These are phyloP conservation scores for Myotis pilosus DNA, from an alignment of 2,797 vertebrate species.

Conservation along the genomic window DNA sequence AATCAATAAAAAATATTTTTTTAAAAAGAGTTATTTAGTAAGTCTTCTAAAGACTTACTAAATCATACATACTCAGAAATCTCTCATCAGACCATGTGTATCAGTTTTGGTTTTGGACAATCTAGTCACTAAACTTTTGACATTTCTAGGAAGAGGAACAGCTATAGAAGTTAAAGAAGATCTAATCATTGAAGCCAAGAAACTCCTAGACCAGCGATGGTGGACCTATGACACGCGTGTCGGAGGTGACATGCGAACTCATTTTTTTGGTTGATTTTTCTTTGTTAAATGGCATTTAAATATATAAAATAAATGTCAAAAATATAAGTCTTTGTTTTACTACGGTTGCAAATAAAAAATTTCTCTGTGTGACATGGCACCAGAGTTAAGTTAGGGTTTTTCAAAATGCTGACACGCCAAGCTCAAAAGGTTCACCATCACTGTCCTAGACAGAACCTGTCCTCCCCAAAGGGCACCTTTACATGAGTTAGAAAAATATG, in stretches of 20 bases:
- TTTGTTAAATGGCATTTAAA: too few species aligned
- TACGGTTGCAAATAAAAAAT: too few species aligned
- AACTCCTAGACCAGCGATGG: not conserved
- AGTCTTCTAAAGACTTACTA: conserved; percentile 20
- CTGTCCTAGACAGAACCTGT: not conserved
- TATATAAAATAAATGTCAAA: too few species aligned
- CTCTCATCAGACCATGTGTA: not conserved
- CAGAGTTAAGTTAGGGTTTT: too few species aligned
- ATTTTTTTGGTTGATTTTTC: too few species aligned
- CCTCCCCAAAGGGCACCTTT: not conserved
- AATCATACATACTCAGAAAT: not conserved
- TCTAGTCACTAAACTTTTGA: not conserved
- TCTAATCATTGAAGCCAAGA: not conserved
- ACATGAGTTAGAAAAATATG: not conserved
- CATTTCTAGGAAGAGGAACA: not conserved
- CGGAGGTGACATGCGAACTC: too few species aligned
- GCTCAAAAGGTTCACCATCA: too few species aligned
- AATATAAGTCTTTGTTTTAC: too few species aligned
- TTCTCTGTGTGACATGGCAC: too few species aligned
- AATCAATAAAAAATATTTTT: too few species aligned
- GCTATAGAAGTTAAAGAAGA: not conserved
- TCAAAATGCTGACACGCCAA: too few species aligned
- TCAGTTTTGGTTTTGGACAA: not conserved
- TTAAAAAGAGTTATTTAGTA: not conserved
- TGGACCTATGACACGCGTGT: too few species aligned